Evolutionary conservation across 2,888 invertebrate genomes (phyloP), one percentile per base, ranked within the genome.

Genomic region (Diaperis boleti): DNA sequence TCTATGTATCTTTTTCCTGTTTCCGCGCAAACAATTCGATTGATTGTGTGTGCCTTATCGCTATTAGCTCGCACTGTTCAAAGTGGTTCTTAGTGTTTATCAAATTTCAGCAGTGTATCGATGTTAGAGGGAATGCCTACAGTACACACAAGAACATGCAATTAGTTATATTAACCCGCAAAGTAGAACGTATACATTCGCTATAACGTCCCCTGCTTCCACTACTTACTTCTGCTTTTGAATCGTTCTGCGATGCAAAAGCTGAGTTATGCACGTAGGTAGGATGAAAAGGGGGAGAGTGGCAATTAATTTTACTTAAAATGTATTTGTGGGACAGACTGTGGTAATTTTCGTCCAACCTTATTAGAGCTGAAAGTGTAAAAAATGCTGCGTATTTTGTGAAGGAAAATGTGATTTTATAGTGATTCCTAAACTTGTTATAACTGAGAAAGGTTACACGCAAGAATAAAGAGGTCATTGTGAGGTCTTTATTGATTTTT

Each of bases 281-380:
- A 42, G n/a, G 13, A 42, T 55, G 42, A 17, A 55, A 42, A 55
- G 41, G 56, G 17, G 26, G 56, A 35, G 20, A 13, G 35, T 45
- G 33, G 44, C 35, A 56, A 45, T 56, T 56, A 56, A 56, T 56
- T 56, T 56, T 56, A 45, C 45, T 56, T 56, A 45, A 56, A 56
- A 56, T 29, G 35, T 45, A 56, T 56, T 56, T 56, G 56, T 44
- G 56, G 56, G 15, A 33, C 20, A 54, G 20, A 42, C 26, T 42
- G 31, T 11, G 11, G 42, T 17, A 33, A 45, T 45, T 56, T 55
- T 13, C 45, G 22, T 41, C 18, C 8, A 44, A 17, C 26, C 18
- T 42, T 42, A 42, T 54, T 42, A 54, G 31, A 29, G 54, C 8
- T 15, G 13, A 18, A 31, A 10, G 26, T 29, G 14, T 29, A 17